Base-by-base conservation (phyloP, 2,113 vertebrate species). In the Shinisaurus crocodilurus region DNA sequence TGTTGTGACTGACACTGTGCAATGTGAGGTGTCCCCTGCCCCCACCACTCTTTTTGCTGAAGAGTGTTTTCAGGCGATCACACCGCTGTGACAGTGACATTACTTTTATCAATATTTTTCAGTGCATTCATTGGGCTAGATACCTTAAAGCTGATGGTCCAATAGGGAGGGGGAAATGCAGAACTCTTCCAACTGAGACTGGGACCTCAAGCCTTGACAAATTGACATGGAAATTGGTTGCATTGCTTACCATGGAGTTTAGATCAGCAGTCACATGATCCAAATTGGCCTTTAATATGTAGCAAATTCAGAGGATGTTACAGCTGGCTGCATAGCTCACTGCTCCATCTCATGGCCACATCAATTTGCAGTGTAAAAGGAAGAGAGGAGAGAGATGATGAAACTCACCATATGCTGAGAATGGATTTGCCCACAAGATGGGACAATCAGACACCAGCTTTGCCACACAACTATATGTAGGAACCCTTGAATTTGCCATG, bases 1-100 rank as follows among this genome's bases (percentile, higher is more conserved):
- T 40, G n/a, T 91, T 87, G 80, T 91, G 37, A 50, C 48, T 93
- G 89, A 92, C 43, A 60, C 9, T 60, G 50, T 72, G 72, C 85
- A 87, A 63, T 74, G 54, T 85, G 81, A 88, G 89, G 48, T 85
- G 34, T 29, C 48, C 3, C 29, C 6, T 40, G n/a, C 27, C 18
- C 27, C 40, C 65, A 6, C 65, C 29, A 45, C 16, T 13, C 37
- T 87, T n/a, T 60, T 79, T 37, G 12, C 0, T 84, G 43, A 69
- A 12, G n/a, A 29, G 45, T 45, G 25, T 87, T 48, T 76, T 92
- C 63, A n/a, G 48, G 16, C 86, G 80, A 27, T 90, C n/a, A 65
- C 0, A 20, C 37, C 0, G 10, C 5, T 80, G 18, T 88, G 72
- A 8, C 80, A 48, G 45, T 9, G 27, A 20, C 63, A 57, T 70